Evolutionary conservation across 1,140 invertebrate species (phyloP), one percentile per base, ranked within the genome.

Genomic region (Muscidifurax raptorellus): DNA sequence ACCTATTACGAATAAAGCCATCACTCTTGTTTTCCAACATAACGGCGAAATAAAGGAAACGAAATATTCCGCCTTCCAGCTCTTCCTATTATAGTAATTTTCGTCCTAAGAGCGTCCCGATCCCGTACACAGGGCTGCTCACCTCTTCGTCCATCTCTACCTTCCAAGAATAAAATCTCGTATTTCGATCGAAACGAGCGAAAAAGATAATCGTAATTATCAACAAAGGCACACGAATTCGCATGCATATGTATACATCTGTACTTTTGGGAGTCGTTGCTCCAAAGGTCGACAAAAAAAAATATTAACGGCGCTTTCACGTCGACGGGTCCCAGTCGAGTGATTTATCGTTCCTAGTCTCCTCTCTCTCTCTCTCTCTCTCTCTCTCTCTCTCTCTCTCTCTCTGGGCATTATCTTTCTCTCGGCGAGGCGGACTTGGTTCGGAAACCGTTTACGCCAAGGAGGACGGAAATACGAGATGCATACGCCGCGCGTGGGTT

Each of bases 401-500:
- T 30, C 6, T 25, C 74, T 75, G 13, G 72, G 27, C 36, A 83
- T 78, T 78, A 78, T 83, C 32, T 77, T 77, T 74, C 30, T 59
- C 52, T 59, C 52, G 22, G 13, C 67, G 76, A 84, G 47, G 64
- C 69, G 66, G 80, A 84, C 80, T 84, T 71, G 78, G 76, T 74
- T 84, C 32, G 83, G 47, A 79, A 74, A 84, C 30, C 72, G 81
- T 83, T 83, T 83, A 83, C 44, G 28, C 25, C 30, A n/a, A 47
- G n/a, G 22, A 76, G 72, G 75, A 59, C 25, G 75, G 75, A 77
- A 77, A 77, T 59, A 77, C 28, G 27, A 66, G 30, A 67, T 69
- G 78, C 64, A 80, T 52, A 40, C 32, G n/a, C 28, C 18, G 75
- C 82, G 85, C 84, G 84, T 85, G 87, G 85, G 47, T 88, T 85